Percentiles rank a stretch among this genome's conserved stretches.
phyloP scores from a whole-genome alignment of 1,140 invertebrate species.

The Tribolium castaneum region DNA sequence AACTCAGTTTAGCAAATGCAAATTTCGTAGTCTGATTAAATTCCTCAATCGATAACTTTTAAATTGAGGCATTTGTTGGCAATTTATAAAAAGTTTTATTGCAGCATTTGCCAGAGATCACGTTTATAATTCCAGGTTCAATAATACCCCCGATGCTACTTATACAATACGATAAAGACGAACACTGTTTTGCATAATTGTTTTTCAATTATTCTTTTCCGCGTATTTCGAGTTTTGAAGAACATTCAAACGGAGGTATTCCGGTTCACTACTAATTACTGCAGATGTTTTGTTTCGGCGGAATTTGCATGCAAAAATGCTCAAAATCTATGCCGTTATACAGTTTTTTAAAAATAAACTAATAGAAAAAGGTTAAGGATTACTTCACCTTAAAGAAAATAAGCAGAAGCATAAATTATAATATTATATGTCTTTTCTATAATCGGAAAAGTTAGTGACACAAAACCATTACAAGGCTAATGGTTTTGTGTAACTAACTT shows the following conservation, averaged over 20 bases:
- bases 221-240: neutral
- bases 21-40: neutral
- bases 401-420: too few species aligned
- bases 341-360: too few species aligned
- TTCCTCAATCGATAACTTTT: neutral
- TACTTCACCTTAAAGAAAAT: too few species aligned
- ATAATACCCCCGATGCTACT: neutral
- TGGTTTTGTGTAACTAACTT: too few species aligned
- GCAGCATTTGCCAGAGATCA: neutral
- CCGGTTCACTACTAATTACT: neutral
- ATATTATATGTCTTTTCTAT: too few species aligned
- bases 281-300: too few species aligned
- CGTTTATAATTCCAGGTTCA: neutral
- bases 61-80: neutral
- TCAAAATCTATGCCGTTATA: too few species aligned
- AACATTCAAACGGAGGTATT: neutral
- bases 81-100: slow-evolving; percentile 3
- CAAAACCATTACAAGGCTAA: too few species aligned
- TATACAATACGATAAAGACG: neutral
- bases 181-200: neutral
- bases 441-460: too few species aligned
- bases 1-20: too few species aligned
- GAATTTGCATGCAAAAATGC: too few species aligned
- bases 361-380: too few species aligned
- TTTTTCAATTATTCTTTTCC: neutral